These are phyloP conservation scores for Cryptosula pallasiana DNA, from an alignment of 2,888 invertebrate species.

Conservation along the genomic window DNA sequence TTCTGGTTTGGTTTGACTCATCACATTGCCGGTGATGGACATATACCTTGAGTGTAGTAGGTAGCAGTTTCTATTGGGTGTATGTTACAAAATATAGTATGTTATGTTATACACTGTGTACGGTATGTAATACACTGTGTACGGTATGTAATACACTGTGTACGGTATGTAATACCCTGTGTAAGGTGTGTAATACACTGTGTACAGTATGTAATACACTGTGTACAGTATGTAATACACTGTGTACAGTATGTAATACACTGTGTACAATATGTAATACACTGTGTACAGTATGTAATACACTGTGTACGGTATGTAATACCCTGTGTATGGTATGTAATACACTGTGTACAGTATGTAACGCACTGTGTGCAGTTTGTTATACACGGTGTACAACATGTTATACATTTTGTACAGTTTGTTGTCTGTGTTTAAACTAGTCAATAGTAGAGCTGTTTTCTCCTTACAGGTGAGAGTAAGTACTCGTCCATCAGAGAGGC, in stretches of 20 bases:
- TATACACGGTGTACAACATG: neutral
- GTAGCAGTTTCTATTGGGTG: too few relatives aligned
- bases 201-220: too few relatives aligned
- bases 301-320: neutral
- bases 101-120: too few relatives aligned
- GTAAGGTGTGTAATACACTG: too few relatives aligned
- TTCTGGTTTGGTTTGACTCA: neutral
- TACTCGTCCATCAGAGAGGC: conserved; percentile 8
- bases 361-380: neutral
- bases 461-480: conserved; percentile 20
- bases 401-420: too few relatives aligned
- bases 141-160: too few relatives aligned
- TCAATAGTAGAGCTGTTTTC: too few relatives aligned
- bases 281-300: neutral
- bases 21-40: neutral
- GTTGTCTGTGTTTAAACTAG: too few relatives aligned
- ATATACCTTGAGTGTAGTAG: too few relatives aligned
- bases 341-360: neutral
- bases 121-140: too few relatives aligned
- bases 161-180: too few relatives aligned
- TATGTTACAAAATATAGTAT: too few relatives aligned
- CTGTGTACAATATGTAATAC: neutral
- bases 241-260: neutral
- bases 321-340: neutral
- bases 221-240: neutral